Base-by-base conservation (phyloP, 1,140 invertebrate genomes). In the Mya arenaria region DNA sequence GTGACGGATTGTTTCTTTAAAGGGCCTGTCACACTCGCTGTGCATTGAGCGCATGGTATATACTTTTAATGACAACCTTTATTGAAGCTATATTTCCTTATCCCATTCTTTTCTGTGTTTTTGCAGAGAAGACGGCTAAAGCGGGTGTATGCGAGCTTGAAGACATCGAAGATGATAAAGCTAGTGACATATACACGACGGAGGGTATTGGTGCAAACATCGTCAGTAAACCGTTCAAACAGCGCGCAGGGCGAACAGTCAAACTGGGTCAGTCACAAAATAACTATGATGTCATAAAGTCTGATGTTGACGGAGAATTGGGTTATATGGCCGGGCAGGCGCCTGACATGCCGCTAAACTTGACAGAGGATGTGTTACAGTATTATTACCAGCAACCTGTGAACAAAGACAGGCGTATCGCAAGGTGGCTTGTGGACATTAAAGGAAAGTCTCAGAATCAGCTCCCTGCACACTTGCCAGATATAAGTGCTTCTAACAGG, bases 391-490 rank as follows among this genome's bases (percentile, higher is more conserved):
- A 72, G n/a, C 34, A 28, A 58, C 52, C 69, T 23, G n/a, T 72
- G 0, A 72, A 72, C 39, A 72, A 56, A 56, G 69, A 72, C 32
- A 55, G 41, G 28, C 30, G 69, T n/a, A 72, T 72, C 19, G 48
- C 69, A 4, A 72, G 30, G 17, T 72, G 69, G 69, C 48, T 72
- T 13, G 44, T 52, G 28, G 69, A 72, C 28, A 37, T 44, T 8
- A 1, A 37, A 23, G 69, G 58, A 36, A 48, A 72, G 39, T 52
- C 41, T 13, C 17, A 19, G 13, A 72, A 72, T 55, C 69, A 72
- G 19, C 25, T 72, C 10, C 69, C 69, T 17, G 32, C 69, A 3
- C 69, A 72, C 32, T 58, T 72, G 23, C 69, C 69, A 17, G 44
- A 72, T 25, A 72, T 72, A 4, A 72, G 39, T 37, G 30, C 30